A percentile compares a stretch with the other conserved stretches of the same genome.
Evolutionary conservation across 2,797 vertebrate species (phyloP).

Genomic region (Delichon dasypus): DNA sequence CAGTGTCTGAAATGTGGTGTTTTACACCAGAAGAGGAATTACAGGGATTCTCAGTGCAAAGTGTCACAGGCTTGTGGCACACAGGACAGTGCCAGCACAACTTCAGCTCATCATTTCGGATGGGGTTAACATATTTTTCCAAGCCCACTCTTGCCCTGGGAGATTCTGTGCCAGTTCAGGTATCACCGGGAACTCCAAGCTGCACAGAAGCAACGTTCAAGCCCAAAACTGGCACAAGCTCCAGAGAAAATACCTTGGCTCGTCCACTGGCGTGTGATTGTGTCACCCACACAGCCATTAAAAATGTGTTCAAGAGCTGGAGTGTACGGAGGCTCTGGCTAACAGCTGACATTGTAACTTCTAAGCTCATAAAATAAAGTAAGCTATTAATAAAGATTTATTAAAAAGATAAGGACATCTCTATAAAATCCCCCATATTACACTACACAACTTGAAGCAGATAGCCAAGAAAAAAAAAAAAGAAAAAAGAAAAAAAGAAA

Average conservation of each 20-base stretch:
- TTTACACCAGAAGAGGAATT: background rate
- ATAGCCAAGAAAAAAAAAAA: background rate
- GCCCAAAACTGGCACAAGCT: fast-evolving
- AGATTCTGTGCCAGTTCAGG: background rate
- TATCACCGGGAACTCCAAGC: background rate
- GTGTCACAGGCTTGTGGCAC: background rate
- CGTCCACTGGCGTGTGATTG: background rate
- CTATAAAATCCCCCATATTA: background rate
- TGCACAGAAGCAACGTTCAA: fast-evolving
- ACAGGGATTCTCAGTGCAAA: background rate
- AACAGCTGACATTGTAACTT: background rate
- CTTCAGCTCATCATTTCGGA: background rate
- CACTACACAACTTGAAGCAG: background rate
- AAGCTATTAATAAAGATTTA: background rate
- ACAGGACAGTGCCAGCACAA: background rate
- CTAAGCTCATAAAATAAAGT: background rate
- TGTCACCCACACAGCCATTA: background rate
- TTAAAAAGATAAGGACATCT: background rate
- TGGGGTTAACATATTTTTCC: background rate
- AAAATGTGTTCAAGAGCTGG: background rate
- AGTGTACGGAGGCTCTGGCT: background rate
- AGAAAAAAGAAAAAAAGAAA: background rate
- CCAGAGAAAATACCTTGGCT: background rate
- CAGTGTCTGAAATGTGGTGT: background rate
- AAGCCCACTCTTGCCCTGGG: background rate